Evolutionary conservation across 2,797 vertebrate genomes (phyloP), one percentile per base, ranked within the genome.

Genomic region (Numenius phaeopus): DNA sequence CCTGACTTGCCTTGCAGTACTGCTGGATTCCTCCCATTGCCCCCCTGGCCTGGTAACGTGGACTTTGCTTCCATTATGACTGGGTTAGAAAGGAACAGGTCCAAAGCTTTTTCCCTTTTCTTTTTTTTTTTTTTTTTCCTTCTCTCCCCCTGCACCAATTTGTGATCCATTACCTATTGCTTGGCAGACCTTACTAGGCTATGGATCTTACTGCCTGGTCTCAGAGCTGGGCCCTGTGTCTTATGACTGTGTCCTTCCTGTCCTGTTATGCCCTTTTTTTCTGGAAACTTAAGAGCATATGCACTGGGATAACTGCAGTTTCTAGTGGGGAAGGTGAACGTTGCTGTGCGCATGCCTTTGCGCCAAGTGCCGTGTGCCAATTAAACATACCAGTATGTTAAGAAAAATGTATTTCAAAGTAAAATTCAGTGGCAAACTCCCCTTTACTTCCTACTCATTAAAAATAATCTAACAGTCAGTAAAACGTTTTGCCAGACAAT

Each of bases 401-500:
- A 75, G 54, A 65, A 94, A 87, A 95, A 79, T 18, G 21, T 46
- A 66, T 87, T 94, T 87, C 58, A 83, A 70, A 94, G 59, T 86
- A 69, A 94, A 95, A 79, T 83, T 83, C 55, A 89, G 67, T 70
- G 73, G 46, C 47, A 87, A 92, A 76, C 34, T 73, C 49, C 42
- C 54, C 15, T 29, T 75, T 83, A 67, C 73, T 95, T 95, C 26
- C 76, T 78, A 40, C 46, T 94, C 32, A 78, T 95, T 94, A 75
- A 89, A 96, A 94, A 83, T 71, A 92, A 77, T 75, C 40, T 80
- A 73, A 44, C 50, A 73, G 71, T 64, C 84, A 67, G 12, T 92
- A 84, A 80, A 87, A 94, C 84, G 47, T 70, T 70, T 91, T 93
- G 64, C 84, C 82, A 85, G 83, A 91, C 67, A 94, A 22, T 79